A percentile compares a stretch with the other conserved stretches of the same genome.
Conservation (phyloP, 2,888 invertebrate genomes). For the Parnassius apollo region DNA sequence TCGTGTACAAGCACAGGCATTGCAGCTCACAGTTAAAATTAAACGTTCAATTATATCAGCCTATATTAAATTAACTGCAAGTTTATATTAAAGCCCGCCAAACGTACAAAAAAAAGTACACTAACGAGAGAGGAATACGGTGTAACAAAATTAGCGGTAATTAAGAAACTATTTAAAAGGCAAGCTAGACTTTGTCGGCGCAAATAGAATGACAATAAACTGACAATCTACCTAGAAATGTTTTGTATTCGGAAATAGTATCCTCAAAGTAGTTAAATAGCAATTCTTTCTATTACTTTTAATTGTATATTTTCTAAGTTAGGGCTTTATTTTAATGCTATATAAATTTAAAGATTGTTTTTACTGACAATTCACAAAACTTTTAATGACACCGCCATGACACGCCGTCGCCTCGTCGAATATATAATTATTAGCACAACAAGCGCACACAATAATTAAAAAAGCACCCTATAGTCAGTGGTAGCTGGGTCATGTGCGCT, state of each 20-base stretch:
- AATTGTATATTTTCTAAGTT: neutral
- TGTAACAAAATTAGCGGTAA: constrained; percentile 50
- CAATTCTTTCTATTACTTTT: neutral
- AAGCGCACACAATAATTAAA: too few relatives aligned
- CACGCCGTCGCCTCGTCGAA: too few relatives aligned
- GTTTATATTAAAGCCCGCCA: constrained; percentile 15
- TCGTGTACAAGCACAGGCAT: too few relatives aligned
- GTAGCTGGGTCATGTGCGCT: too few relatives aligned
- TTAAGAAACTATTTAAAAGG: constrained; percentile 56
- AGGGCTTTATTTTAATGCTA: neutral
- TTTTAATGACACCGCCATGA: too few relatives aligned
- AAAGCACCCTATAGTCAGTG: too few relatives aligned
- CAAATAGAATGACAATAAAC: neutral
- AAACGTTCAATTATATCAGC: constrained; percentile 11
- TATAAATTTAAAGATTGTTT: too few relatives aligned
- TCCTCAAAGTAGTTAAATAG: neutral
- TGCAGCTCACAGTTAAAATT: neutral
- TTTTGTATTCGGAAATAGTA: constrained; percentile 28
- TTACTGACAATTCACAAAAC: too few relatives aligned
- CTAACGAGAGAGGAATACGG: constrained; percentile 3
- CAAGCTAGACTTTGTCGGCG: constrained; percentile 29
- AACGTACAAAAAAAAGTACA: constrained; percentile 48
- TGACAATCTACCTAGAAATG: neutral
- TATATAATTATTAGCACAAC: too few relatives aligned
- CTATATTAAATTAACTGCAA: constrained; percentile 20